Conservation (phyloP, 2,113 vertebrate species). For the Leucopternis melanops region DNA sequence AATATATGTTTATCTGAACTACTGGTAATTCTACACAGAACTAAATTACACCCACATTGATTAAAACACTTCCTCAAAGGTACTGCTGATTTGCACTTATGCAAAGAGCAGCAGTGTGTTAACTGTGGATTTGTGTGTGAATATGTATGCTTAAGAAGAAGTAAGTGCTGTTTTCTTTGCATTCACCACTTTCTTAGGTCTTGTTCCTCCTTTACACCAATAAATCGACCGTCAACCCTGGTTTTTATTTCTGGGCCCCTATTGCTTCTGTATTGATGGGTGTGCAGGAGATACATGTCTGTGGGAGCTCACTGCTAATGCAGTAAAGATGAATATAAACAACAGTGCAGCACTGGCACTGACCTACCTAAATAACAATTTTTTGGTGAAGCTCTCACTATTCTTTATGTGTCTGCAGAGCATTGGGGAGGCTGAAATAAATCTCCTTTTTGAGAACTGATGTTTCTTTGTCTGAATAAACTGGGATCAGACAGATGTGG, state of each 20-base stretch:
- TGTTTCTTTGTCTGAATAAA: not conserved
- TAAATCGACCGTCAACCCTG: not conserved
- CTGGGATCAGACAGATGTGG: not conserved
- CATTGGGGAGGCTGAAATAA: not conserved
- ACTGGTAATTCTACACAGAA: not conserved
- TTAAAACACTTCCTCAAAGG: not conserved
- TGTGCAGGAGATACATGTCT: not conserved
- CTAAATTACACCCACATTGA: not conserved
- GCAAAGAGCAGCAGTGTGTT: not conserved
- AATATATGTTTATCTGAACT: not conserved
- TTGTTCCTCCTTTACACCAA: not conserved
- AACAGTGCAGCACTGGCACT: not conserved
- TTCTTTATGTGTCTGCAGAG: not conserved
- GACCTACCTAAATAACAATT: not conserved
- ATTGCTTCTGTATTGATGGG: not conserved
- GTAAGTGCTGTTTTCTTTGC: not conserved
- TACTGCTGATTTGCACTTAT: not conserved
- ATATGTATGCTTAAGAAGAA: not conserved
- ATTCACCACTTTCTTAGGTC: not conserved
- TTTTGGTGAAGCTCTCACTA: not conserved
- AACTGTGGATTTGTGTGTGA: not conserved
- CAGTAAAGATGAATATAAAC: not conserved
- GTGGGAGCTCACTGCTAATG: not conserved
- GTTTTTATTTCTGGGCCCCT: not conserved
- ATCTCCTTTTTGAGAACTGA: not conserved